A percentile compares a stretch with the other conserved stretches of the same genome.
phyloP scores from a whole-genome alignment of 2,113 vertebrate species.

The Nestor notabilis region DNA sequence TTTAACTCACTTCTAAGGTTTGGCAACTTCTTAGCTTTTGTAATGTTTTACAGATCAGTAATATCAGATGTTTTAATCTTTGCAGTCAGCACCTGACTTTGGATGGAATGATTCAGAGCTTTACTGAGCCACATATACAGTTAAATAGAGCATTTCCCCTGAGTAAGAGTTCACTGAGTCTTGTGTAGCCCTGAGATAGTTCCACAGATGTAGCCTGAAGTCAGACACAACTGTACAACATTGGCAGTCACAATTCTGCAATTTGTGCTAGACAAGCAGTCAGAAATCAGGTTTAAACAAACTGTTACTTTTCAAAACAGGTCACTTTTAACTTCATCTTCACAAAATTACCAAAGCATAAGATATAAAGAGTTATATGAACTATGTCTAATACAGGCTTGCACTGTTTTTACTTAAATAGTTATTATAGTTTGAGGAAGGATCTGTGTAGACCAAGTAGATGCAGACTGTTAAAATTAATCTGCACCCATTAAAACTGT shows the following conservation, averaged over 20 bases:
- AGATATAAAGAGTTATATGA: neutral
- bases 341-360: neutral
- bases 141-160: neutral
- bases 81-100: neutral
- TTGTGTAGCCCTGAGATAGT: neutral
- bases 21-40: neutral
- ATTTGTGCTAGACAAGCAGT: neutral
- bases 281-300: neutral
- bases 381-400: neutral
- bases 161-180: neutral
- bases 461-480: neutral
- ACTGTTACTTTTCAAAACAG: neutral
- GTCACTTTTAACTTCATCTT: neutral
- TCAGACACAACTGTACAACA: neutral
- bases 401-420: neutral
- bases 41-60: neutral
- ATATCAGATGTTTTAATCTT: neutral
- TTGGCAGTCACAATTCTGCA: neutral
- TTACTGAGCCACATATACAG: neutral
- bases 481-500: neutral
- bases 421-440: neutral
- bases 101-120: neutral
- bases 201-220: neutral
- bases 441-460: neutral
- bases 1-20: neutral